Percentiles rank a stretch among this genome's conserved stretches.
These are phyloP conservation scores for Ceyx melanurus DNA, from an alignment of 2,113 vertebrate genomes.

Conservation along the genomic window DNA sequence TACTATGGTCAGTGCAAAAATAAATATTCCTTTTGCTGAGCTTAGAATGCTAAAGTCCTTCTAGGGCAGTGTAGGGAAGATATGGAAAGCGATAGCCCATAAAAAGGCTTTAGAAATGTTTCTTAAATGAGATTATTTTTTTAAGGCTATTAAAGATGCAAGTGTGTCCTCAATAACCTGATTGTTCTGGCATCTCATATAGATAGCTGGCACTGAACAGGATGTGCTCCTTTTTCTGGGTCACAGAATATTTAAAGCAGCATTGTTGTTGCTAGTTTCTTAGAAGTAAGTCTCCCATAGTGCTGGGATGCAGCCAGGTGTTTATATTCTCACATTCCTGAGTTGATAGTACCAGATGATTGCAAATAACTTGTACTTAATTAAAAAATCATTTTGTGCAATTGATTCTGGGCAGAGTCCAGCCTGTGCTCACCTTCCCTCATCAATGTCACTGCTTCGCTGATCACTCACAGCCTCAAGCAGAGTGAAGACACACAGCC, in stretches of 20 bases:
- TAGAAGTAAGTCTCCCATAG: background rate
- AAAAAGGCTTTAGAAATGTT: background rate
- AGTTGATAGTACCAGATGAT: constrained; percentile 39
- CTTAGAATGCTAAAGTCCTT: background rate
- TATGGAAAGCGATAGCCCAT: background rate
- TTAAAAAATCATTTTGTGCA: constrained; percentile 41
- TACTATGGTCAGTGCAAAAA: background rate
- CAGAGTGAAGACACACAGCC: fast-evolving
- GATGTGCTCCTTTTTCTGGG: background rate
- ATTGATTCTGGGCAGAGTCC: constrained; percentile 22
- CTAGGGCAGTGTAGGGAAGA: background rate
- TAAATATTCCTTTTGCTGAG: background rate
- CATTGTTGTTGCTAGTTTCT: background rate
- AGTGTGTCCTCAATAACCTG: background rate
- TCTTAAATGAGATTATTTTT: background rate
- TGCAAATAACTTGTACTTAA: constrained; percentile 3
- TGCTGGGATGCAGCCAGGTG: background rate
- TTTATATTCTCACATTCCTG: constrained; percentile 37
- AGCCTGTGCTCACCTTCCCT: background rate
- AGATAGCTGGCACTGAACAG: background rate
- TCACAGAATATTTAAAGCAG: background rate
- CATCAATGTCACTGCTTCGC: background rate
- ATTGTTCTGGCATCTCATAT: background rate
- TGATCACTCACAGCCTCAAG: background rate
- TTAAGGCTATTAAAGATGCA: fast-evolving